These are phyloP conservation scores for Pseudolycoriella hygida DNA, from an alignment of 2,888 invertebrate genomes.

Conservation along the genomic window DNA sequence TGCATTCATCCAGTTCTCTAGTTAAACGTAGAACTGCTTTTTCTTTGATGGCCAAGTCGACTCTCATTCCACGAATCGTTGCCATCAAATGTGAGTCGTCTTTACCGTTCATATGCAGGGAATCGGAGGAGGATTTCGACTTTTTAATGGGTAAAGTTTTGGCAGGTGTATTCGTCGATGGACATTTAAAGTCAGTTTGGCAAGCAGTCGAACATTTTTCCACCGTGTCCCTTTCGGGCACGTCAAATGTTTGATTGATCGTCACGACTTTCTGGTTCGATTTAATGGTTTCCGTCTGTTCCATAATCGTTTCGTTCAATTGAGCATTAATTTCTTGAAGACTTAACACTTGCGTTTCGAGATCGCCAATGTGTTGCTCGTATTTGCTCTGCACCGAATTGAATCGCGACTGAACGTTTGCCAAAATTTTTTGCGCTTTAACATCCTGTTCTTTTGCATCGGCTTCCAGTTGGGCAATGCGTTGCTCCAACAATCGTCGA, in stretches of 20 bases:
- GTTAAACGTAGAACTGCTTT: constrained; percentile 51
- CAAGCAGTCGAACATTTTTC: constrained; percentile 21
- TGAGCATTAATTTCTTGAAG: constrained; percentile 32
- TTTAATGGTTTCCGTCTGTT: constrained; percentile 13
- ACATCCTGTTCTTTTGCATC: constrained; percentile 53
- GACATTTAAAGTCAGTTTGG: constrained; percentile 30
- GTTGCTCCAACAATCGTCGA: constrained; percentile 43
- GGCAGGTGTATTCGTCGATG: constrained; percentile 27
- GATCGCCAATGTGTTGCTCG: constrained; percentile 52
- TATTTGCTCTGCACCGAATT: constrained; percentile 61
- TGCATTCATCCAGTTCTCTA: constrained; percentile 56
- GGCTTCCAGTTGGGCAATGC: constrained; percentile 48
- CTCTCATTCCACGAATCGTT: constrained; percentile 59
- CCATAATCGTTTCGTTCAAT: constrained; percentile 34
- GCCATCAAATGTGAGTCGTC: constrained; percentile 62
- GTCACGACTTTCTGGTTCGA: constrained; percentile 16
- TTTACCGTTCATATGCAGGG: constrained; percentile 30
- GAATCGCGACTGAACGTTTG: constrained; percentile 59
- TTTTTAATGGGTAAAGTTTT: constrained; percentile 31
- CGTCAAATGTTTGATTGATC: constrained; percentile 20
- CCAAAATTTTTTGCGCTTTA: constrained; percentile 48
- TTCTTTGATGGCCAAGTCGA: constrained; percentile 56
- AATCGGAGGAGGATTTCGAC: constrained; percentile 36
- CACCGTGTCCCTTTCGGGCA: constrained; percentile 20
- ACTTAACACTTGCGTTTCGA: constrained; percentile 45